phyloP scores from a whole-genome alignment of 1,140 invertebrate species.

The Ephestia elutella region DNA sequence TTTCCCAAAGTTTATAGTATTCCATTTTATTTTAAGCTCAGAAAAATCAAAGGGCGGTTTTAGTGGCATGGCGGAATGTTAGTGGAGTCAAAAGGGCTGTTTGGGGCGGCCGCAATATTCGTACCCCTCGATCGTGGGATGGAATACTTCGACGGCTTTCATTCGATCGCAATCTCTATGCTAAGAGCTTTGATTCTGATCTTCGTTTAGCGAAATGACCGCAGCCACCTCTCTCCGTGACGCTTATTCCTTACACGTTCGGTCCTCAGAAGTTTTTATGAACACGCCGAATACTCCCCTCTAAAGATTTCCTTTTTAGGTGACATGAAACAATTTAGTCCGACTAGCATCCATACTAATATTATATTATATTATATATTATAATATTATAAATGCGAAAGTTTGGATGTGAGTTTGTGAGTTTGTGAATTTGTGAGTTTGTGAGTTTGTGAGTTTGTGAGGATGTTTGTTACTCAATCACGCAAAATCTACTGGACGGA shows the following conservation, averaged over 20 bases:
- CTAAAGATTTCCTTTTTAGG: slow-evolving; percentile 45
- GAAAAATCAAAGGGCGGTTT: slow-evolving; percentile 46
- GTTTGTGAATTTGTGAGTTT: too few species aligned
- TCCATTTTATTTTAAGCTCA: slow-evolving; percentile 9
- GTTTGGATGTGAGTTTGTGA: too few species aligned
- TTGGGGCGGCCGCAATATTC: slow-evolving; percentile 61
- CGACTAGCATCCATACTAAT: background rate
- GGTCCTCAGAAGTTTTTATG: slow-evolving; percentile 68
- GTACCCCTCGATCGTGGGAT: slow-evolving; percentile 62
- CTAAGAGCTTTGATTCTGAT: slow-evolving; percentile 74
- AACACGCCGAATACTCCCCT: slow-evolving; percentile 44
- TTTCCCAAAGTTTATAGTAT: slow-evolving; percentile 16
- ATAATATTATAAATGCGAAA: too few species aligned
- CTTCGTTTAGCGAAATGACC: slow-evolving; percentile 74
- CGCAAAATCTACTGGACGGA: too few species aligned
- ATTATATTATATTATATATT: too few species aligned
- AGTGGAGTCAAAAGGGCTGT: slow-evolving; percentile 59
- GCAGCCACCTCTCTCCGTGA: slow-evolving; percentile 64
- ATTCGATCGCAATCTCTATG: slow-evolving; percentile 74
- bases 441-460: too few species aligned
- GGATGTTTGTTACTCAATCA: too few species aligned
- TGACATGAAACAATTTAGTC: slow-evolving; percentile 37
- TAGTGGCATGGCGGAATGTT: slow-evolving; percentile 48
- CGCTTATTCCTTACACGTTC: slow-evolving; percentile 72
- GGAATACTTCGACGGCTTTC: slow-evolving; percentile 67